phyloP scores from a whole-genome alignment of 2,797 vertebrate species.

The Hyperoplus immaculatus region DNA sequence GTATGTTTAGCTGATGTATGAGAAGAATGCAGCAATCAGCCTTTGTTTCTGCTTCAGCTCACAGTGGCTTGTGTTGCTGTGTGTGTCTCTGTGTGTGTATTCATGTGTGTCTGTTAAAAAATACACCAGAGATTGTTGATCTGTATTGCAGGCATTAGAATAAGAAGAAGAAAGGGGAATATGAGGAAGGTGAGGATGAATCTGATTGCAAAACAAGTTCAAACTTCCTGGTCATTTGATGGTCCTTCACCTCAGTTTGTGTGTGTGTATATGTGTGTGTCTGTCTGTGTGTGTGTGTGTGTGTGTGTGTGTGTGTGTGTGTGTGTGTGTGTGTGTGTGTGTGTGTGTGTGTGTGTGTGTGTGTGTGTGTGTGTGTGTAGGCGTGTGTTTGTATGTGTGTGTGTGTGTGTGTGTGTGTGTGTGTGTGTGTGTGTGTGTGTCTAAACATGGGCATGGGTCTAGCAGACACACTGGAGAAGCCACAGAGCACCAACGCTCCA shows the following conservation, averaged over 20 bases:
- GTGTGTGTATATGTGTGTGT: slow-evolving; percentile 2
- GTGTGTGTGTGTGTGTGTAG: slow-evolving; percentile 10
- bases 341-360: slow-evolving; percentile 16
- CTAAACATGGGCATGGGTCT: no score
- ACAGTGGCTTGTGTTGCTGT: slow-evolving; percentile 1
- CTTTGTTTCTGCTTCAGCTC: slow-evolving; percentile 56
- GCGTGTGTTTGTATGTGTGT: no score
- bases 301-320: background rate
- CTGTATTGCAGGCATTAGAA: slow-evolving; percentile 3
- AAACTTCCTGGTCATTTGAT: slow-evolving; percentile 45
- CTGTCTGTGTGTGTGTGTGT: slow-evolving; percentile 4
- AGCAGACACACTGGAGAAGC: no score
- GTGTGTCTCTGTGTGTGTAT: slow-evolving; percentile 4
- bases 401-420: slow-evolving; percentile 23
- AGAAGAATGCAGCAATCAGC: slow-evolving; percentile 64
- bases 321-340: slow-evolving; percentile 8
- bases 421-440: slow-evolving; percentile 5
- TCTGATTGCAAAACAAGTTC: slow-evolving; percentile 29
- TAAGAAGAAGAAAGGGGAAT: background rate
- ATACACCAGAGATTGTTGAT: background rate
- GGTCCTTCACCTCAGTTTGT: slow-evolving; percentile 6
- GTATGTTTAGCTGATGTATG: slow-evolving; percentile 48
- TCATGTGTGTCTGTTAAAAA: background rate
- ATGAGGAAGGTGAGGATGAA: background rate
- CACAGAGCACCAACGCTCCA: no score